Evolutionary conservation across 2,113 vertebrate genomes (phyloP), one percentile per base, ranked within the genome.

Genomic region (Heptranchias perlo): DNA sequence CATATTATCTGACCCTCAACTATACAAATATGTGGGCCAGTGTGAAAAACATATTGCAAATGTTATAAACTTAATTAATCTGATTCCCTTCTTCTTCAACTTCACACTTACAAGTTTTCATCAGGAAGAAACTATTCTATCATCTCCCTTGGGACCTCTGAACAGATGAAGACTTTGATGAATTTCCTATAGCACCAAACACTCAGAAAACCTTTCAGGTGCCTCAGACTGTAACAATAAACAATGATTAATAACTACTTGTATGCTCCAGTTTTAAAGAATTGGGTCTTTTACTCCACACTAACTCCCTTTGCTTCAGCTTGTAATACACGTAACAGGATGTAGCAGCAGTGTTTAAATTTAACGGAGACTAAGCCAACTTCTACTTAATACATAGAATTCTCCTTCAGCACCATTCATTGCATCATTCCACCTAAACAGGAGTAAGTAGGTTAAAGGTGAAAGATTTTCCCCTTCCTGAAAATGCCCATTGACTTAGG

Each of bases 241-340:
- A 31, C 54, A 5, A 91, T 91, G 87, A 61, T 91, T 91, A 91
- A 91, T 91, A 16, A 91, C 54, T n/a, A 28, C 87, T 61, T 91
- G 52, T 16, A 0, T 61, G 52, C 31, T 58, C 87, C 13, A 91
- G 28, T 91, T 91, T 61, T n/a, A n/a, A 91, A 91, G 87, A 54
- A 91, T 58, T 25, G 52, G 31, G 31, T 31, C 52, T 31, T 61
- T 16, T 58, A 61, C 49, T 89, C 28, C 11, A 54, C 86, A 13
- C 44, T 39, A 82, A 18, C 58, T 82, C 76, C 44, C 76, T 44
- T 5, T 61, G 13, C 35, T 58, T 61, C 54, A 6, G 52, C 54
- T n/a, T 21, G 87, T 61, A 61, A 61, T 61, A 35, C 84, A 52
- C 23, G 11, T 28, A 31, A 31, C 87, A 91, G 54, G 54, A 35